Evolutionary conservation across 1,140 invertebrate genomes (phyloP), one percentile per base, ranked within the genome.

Genomic region (Elysia chlorotica): DNA sequence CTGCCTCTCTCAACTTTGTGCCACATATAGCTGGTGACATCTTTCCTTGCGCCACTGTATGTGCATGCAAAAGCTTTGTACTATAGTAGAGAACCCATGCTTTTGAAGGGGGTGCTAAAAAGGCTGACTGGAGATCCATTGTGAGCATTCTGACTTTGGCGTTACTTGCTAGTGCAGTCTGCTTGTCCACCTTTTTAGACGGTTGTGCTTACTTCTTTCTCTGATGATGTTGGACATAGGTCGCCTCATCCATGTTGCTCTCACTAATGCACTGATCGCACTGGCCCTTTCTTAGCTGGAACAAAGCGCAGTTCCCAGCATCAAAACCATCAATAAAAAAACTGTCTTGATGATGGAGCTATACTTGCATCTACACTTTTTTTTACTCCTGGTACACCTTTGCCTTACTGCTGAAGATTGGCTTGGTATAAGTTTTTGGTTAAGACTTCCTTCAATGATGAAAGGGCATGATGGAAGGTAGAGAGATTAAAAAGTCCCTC

Each of bases 31-130:
- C 86, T 69, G 73, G 74, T 70, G 5, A 78, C 81, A 48, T 78
- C 63, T 63, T 83, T 76, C 48, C 69, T 86, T 3, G 72, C 76
- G 6, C 87, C 57, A 77, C 89, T 85, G 75, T 85, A 89, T 89
- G 79, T 89, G 86, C 25, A 81, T 65, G 19, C 76, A n/a, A 54
- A 28, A 88, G 74, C 76, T 88, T 89, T 19, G 79, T 86, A 79
- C 87, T 88, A 77, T 84, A 89, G 77, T 89, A 89, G 36, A 88
- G 54, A 48, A 81, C 81, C 78, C 75, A 84, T 23, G 87, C 84
- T n/a, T 84, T 80, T 37, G 88, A 37, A 71, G 67, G 70, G 66
- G 87, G 87, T 53, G 71, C 78, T 35, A 87, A 62, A 75, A 86
- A 84, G 25, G 88, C 85, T 56, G 83, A 82, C 82, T 72, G 59